Base-by-base conservation (phyloP, 2,797 vertebrate genomes). In the Peromyscus attwateri region DNA sequence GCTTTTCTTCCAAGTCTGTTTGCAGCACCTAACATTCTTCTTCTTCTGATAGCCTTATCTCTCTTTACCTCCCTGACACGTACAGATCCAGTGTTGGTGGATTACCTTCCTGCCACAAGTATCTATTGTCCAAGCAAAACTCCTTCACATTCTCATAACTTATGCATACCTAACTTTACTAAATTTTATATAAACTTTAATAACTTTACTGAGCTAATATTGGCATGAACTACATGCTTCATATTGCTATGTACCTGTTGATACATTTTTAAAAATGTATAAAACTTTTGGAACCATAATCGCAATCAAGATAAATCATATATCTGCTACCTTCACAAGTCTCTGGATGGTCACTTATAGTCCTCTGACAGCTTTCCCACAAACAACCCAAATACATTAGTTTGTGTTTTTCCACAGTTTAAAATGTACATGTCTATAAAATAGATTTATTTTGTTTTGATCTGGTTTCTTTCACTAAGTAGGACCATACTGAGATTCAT, bases 51-150 rank as follows among this genome's bases (percentile, higher is more conserved):
- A 57, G 1, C 4, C 4, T 3, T 27, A n/a, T 81, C 5, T 40
- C 14, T 19, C 13, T 14, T 34, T 27, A 3, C 1, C 10, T n/a
- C 25, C 0, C 17, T 25, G 6, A 57, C 1, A 52, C 0, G 13
- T 23, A 43, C 2, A 70, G 76, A 31, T 14, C 3, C 46, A 81
- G 6, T 34, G 12, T 90, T 21, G 60, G 19, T n/a, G 7, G 25
- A 10, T 77, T 43, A 55, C 16, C 34, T 12, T 31, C 49, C 25
- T 49, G 52, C 6, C 43, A 89, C 2, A 19, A 1, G 76, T 37
- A 4, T 52, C 17, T 40, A 2, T 62, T n/a, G 17, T 9, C 73
- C n/a, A 68, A 16, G 9, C 19, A 68, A 76, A 40, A 29, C 3
- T 94, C 2, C 34, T 70, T 82, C 19, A 60, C 17, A 13, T 37